These are phyloP conservation scores for Alces alces DNA, from an alignment of 2,113 vertebrate genomes.

Conservation along the genomic window DNA sequence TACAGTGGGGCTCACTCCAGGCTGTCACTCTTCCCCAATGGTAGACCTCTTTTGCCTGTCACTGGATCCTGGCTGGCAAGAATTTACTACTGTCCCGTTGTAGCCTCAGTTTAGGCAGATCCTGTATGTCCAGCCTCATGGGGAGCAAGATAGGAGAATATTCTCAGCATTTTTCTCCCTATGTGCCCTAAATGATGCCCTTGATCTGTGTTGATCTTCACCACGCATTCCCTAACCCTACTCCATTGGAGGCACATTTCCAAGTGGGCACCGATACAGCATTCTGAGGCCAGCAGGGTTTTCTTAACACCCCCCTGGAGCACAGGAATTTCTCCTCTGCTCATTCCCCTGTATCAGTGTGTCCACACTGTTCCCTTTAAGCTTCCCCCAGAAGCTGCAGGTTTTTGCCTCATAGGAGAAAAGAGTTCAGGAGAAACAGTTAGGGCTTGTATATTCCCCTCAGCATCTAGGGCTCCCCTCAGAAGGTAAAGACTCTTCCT, in stretches of 20 bases:
- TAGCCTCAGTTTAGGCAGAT: not conserved
- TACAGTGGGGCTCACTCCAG: accelerated
- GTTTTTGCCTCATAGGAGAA: not conserved
- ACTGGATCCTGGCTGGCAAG: not conserved
- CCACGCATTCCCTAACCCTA: not conserved
- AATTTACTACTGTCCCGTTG: not conserved
- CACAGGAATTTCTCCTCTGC: not conserved
- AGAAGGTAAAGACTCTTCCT: not conserved
- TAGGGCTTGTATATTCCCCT: not conserved
- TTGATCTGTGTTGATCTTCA: not conserved
- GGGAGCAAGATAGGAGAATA: not conserved
- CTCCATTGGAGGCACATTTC: not conserved
- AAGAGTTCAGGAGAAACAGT: not conserved
- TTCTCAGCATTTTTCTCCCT: not conserved
- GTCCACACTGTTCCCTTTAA: not conserved
- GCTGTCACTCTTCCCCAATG: accelerated
- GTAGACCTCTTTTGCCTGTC: not conserved
- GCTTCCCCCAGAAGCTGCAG: not conserved
- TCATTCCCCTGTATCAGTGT: not conserved
- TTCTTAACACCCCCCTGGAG: not conserved
- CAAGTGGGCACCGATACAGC: not conserved
- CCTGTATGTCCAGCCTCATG: not conserved
- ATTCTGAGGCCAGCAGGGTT: not conserved
- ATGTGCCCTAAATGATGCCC: not conserved
- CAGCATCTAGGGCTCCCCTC: not conserved